These are phyloP conservation scores for Lasioglossum lativentre DNA, from an alignment of 2,888 invertebrate species.

Conservation along the genomic window DNA sequence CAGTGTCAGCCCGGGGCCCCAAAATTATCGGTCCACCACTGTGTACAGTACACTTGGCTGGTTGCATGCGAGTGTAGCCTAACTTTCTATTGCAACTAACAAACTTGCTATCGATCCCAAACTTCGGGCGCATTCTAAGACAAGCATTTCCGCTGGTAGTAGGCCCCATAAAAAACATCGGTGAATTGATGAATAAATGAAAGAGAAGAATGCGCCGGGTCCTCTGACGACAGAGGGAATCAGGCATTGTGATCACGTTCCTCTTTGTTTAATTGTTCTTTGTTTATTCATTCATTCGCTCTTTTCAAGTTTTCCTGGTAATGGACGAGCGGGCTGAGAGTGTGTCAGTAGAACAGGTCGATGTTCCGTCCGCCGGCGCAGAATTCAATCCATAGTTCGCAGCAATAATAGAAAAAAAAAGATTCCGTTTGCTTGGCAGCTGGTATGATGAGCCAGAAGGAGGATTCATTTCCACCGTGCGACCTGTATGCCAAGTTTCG, in stretches of 20 bases:
- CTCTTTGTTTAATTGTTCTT: slow-evolving; percentile 63
- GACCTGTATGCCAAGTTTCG: slow-evolving; percentile 60
- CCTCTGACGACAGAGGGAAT: slow-evolving; percentile 58
- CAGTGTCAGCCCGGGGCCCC: no score
- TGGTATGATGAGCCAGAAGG: slow-evolving; percentile 40
- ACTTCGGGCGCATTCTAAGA: neutral
- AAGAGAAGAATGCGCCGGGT: slow-evolving; percentile 37
- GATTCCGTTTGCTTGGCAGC: slow-evolving; percentile 63
- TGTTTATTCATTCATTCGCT: slow-evolving; percentile 58
- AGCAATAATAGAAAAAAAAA: slow-evolving; percentile 53
- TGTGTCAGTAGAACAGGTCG: slow-evolving; percentile 68
- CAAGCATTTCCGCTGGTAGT: neutral
- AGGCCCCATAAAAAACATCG: slow-evolving; percentile 7
- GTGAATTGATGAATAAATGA: slow-evolving; percentile 59
- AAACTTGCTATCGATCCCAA: slow-evolving; percentile 4
- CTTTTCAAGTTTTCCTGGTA: slow-evolving; percentile 55
- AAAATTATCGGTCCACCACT: no score
- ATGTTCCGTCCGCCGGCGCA: slow-evolving; percentile 60
- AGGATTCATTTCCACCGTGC: slow-evolving; percentile 49
- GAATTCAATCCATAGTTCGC: slow-evolving; percentile 55
- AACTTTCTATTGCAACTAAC: slow-evolving; percentile 6
- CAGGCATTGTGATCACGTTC: slow-evolving; percentile 58
- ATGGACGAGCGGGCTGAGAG: slow-evolving; percentile 52
- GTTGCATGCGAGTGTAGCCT: neutral
- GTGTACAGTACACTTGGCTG: no score